Percentiles rank a stretch among this genome's conserved stretches.
Conservation (phyloP, 2,888 invertebrate species). For the Acronicta alni region DNA sequence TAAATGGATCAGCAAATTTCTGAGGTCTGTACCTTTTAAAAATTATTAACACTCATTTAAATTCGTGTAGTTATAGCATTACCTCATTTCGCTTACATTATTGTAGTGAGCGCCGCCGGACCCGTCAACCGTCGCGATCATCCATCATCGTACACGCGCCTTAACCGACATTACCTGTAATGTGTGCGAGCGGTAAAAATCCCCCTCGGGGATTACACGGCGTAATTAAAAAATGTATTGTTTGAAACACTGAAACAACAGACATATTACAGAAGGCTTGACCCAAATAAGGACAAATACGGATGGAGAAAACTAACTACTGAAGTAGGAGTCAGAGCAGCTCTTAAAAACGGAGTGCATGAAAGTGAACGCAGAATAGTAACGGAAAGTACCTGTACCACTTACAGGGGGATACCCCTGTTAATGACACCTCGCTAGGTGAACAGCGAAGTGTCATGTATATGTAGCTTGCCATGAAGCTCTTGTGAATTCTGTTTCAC, state of each 20-base stretch:
- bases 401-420: no score
- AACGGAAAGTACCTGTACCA: no score
- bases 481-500: no score
- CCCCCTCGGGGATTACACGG: conserved; percentile 28
- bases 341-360: no score
- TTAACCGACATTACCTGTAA: neutral
- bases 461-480: no score
- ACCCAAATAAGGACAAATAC: no score
- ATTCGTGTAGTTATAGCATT: neutral
- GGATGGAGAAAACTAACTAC: no score
- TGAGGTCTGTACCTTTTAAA: neutral
- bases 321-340: no score
- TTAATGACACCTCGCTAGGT: no score
- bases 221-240: conserved; percentile 47
- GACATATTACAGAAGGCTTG: conserved; percentile 15
- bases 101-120: neutral
- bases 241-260: conserved; percentile 4
- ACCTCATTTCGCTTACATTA: neutral
- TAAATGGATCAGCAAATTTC: no score
- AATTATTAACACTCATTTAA: neutral
- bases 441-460: no score
- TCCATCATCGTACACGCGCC: conserved; percentile 25
- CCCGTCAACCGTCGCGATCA: neutral
- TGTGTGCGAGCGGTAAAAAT: conserved; percentile 7
- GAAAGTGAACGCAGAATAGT: no score